phyloP scores from a whole-genome alignment of 2,888 invertebrate genomes.

The Orthonychiurus folsomi region DNA sequence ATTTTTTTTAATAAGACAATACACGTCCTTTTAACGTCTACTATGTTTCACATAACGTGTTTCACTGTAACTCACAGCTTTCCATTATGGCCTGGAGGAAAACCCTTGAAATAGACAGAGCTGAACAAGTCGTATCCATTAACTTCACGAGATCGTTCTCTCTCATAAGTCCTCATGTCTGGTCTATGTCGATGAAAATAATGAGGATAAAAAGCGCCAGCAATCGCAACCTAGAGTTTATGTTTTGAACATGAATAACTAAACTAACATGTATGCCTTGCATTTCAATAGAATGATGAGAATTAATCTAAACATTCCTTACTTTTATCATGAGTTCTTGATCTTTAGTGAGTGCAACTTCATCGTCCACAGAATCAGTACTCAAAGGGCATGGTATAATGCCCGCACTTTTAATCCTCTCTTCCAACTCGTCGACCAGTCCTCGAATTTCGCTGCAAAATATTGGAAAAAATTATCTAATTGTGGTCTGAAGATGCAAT shows the following conservation, averaged over 20 bases:
- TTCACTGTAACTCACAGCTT: slow-evolving; percentile 51
- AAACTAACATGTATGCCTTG: neutral
- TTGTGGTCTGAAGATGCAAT: too few relatives aligned
- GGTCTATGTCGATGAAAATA: slow-evolving; percentile 59
- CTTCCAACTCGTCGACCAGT: slow-evolving; percentile 61
- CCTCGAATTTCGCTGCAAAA: slow-evolving; percentile 57
- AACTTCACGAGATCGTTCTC: slow-evolving; percentile 57
- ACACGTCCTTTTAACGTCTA: neutral
- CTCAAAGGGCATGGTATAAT: slow-evolving; percentile 44
- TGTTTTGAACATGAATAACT: slow-evolving; percentile 1
- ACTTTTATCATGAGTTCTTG: slow-evolving; percentile 35
- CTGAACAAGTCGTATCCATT: slow-evolving; percentile 66
- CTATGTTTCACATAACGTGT: neutral
- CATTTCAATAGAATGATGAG: neutral
- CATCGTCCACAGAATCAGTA: slow-evolving; percentile 8
- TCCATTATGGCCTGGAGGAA: slow-evolving; percentile 56
- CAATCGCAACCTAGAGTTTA: slow-evolving; percentile 59
- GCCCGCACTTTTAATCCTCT: slow-evolving; percentile 54
- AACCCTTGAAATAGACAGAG: slow-evolving; percentile 57
- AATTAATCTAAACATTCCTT: slow-evolving; percentile 3
- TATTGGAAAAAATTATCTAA: too few relatives aligned
- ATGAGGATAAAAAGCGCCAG: slow-evolving; percentile 88
- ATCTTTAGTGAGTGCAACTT: slow-evolving; percentile 25
- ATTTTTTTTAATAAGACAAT: neutral
- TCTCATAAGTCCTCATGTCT: slow-evolving; percentile 54